Evolutionary conservation across 2,113 vertebrate species (phyloP).

Genomic region (Elaphurus davidianus): DNA sequence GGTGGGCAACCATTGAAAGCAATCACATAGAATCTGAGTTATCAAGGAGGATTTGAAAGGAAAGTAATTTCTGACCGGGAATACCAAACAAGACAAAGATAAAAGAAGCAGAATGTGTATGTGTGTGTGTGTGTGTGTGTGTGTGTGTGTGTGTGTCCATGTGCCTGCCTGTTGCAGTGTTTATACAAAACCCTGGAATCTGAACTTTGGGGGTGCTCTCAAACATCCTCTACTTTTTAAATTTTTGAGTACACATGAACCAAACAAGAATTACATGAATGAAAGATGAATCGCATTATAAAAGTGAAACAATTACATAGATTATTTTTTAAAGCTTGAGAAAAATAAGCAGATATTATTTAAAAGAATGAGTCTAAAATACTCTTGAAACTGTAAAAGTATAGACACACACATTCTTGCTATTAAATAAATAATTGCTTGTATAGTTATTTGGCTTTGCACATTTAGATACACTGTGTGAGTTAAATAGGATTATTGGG

Average conservation of each 20-base stretch:
- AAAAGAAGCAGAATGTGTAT: not conserved
- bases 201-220: not conserved
- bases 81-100: not conserved
- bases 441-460: not conserved
- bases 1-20: not conserved
- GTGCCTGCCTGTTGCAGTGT: rapidly evolving
- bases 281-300: not conserved
- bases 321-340: not conserved
- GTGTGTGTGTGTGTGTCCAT: not conserved
- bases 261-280: not conserved
- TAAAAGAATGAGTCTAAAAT: not conserved
- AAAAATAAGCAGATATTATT: not conserved
- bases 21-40: not conserved
- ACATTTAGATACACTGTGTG: not conserved
- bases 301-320: not conserved
- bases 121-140: not conserved
- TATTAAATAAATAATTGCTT: not conserved
- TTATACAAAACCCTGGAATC: not conserved
- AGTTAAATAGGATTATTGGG: not conserved
- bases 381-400: not conserved
- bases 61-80: not conserved
- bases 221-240: not conserved
- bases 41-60: not conserved
- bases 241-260: not conserved
- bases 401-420: not conserved